Conservation (phyloP, 2,797 vertebrate species). For the Sebastes oblongus region DNA sequence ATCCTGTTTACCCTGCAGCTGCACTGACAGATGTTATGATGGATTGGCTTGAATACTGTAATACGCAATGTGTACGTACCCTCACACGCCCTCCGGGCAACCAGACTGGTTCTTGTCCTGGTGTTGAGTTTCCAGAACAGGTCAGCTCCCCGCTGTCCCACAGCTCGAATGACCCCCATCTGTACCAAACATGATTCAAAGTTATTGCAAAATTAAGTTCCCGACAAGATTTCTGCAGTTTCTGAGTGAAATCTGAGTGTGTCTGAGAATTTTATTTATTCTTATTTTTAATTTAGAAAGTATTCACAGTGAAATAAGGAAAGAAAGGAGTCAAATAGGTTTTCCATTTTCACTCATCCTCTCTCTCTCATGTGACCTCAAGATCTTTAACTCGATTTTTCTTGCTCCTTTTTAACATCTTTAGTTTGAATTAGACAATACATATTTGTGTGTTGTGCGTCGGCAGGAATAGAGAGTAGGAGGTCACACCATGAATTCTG, state of each 20-base stretch:
- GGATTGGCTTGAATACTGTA: neutral
- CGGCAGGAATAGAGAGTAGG: neutral
- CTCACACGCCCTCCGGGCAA: neutral
- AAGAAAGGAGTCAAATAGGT: neutral
- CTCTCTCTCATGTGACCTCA: neutral
- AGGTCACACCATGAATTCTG: neutral
- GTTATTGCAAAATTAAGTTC: neutral
- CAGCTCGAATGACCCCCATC: neutral
- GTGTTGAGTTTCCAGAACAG: neutral
- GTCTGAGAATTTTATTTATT: neutral
- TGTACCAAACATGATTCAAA: neutral
- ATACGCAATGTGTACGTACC: neutral
- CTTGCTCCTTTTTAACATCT: neutral
- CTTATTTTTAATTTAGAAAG: neutral
- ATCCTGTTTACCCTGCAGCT: conserved; percentile 40
- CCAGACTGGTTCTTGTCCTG: neutral
- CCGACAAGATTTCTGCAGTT: neutral
- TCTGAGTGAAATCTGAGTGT: neutral
- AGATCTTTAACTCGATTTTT: neutral
- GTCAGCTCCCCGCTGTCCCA: neutral
- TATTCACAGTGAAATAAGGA: neutral
- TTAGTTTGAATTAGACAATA: neutral
- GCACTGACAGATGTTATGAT: conserved; percentile 41
- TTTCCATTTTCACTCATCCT: neutral
- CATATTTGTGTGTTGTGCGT: neutral